Evolutionary conservation across 2,888 invertebrate species (phyloP), one percentile per base, ranked within the genome.

Genomic region (Synanthedon vespiformis): DNA sequence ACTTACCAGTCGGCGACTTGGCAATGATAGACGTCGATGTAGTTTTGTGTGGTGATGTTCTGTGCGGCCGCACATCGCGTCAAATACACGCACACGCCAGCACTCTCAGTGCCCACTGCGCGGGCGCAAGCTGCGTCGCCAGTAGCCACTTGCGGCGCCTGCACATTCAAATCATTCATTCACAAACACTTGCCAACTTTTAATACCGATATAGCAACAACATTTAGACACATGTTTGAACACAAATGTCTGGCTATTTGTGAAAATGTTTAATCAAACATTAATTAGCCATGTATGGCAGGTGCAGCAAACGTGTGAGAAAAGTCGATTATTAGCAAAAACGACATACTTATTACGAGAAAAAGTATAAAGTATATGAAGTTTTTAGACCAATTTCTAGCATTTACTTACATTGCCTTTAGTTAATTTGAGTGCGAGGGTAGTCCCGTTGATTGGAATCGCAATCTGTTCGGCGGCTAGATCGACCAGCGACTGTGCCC

Each of bases 1-100:
- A 57, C 59, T 57, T 60, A 86, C 83, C 72, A 74, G 53, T 71
- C 61, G 27, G 66, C 65, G 50, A 82, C 67, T 22, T 66, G 54
- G 63, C 88, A 88, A 65, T 77, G 34, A 34, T 34, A 77, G 4
- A 68, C 63, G 27, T 58, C 58, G 34, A 54, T 59, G 69, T 86
- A 88, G 10, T 61, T 51, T 8, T 68, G 67, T 2, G 59, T 61
- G 34, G 70, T 68, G 58, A 81, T 70, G 53, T 55, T 41, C 40
- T 57, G 60, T 4, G 83, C 78, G 34, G 72, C 64, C 41, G 50
- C 61, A 58, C 85, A 85, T 13, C 79, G 70, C 51, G 78, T 72
- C 48, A 88, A 61, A 64, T 87, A 86, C 48, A 79, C 77, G 62
- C 87, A 88, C 50, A 69, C 61, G 40, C 81, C 80, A n/a, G 71